Evolutionary conservation across 2,797 vertebrate species (phyloP), one percentile per base, ranked within the genome.

Genomic region (Phataginus tetradactyla): DNA sequence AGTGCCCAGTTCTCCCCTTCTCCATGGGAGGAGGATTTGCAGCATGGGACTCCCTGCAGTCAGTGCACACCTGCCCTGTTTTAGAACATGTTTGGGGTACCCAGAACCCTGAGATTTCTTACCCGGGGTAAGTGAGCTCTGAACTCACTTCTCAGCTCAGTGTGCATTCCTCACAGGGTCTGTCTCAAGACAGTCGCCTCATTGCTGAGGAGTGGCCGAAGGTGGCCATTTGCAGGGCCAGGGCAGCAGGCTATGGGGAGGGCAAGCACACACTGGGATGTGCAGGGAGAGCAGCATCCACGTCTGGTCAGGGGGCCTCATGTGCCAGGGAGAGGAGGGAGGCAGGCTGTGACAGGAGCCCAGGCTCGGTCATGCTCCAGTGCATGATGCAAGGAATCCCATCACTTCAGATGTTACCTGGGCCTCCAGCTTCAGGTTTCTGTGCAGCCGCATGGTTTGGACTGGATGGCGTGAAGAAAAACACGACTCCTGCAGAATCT

Each of bases 221-320:
- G 61, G 53, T 12, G 55, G 32, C 39, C 34, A 66, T 64, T 64
- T 71, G 45, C 37, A 42, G 66, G 21, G 10, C 1, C 17, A 10
- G 27, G 18, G 9, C 12, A 9, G 21, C 49, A 5, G 9, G 51
- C 1, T 1, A 3, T 4, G 86, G 61, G 55, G 29, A n/a, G n/a
- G 63, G 55, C 15, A 32, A 78, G 42, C 55, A 20, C 32, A 55
- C 45, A 71, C 64, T 42, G 75, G 42, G n/a, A n/a, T 14, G 23
- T 7, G 18, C 13, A 11, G 63, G 23, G 8, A 27, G 53, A 59
- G n/a, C 29, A 85, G n/a, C 39, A 27, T 57, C 59, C 29, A 21
- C 7, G 4, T 12, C 0, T 1, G 11, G 51, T 7, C 23, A 3
- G 5, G 21, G 72, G 12, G 13, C 59, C 32, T 29, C 8, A 11